A percentile compares a stretch with the other conserved stretches of the same genome.
Conservation (phyloP, 2,797 vertebrate genomes). For the Glossophaga mutica region DNA sequence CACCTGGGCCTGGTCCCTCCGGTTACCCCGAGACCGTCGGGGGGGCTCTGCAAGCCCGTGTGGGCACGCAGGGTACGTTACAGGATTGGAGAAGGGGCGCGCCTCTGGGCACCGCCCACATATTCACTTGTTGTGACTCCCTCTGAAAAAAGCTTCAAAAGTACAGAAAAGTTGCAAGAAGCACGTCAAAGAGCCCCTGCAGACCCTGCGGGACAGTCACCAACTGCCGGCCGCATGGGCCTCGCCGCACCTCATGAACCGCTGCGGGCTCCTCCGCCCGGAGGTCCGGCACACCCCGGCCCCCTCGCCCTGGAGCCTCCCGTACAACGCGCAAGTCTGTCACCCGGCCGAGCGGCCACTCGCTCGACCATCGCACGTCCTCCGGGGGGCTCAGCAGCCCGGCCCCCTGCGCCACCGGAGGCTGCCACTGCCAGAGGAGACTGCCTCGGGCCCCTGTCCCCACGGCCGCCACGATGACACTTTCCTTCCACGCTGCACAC, state of each 20-base stretch:
- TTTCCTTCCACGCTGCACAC: not conserved
- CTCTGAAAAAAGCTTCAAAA: not conserved
- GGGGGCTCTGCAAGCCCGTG: no score
- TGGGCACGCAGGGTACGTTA: accelerated
- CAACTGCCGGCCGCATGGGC: accelerated
- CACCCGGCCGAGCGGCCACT: not conserved
- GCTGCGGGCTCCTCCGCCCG: accelerated
- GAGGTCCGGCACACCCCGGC: no score
- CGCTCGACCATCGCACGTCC: not conserved
- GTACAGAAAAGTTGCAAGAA: no score
- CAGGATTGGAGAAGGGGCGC: accelerated
- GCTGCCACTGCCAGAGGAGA: accelerated
- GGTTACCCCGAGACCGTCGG: accelerated
- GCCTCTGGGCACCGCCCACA: not conserved
- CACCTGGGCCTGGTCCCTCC: accelerated
- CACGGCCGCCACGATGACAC: accelerated
- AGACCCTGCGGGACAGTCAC: accelerated
- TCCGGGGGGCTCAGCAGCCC: no score
- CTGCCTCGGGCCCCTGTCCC: not conserved
- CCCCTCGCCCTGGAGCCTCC: no score
- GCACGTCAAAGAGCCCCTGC: not conserved
- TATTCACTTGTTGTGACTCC: not conserved
- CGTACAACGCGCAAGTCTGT: no score
- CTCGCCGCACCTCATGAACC: not conserved
- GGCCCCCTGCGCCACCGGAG: accelerated